Evolutionary conservation across 2,113 vertebrate species (phyloP).

Genomic region (Antigone vipio): DNA sequence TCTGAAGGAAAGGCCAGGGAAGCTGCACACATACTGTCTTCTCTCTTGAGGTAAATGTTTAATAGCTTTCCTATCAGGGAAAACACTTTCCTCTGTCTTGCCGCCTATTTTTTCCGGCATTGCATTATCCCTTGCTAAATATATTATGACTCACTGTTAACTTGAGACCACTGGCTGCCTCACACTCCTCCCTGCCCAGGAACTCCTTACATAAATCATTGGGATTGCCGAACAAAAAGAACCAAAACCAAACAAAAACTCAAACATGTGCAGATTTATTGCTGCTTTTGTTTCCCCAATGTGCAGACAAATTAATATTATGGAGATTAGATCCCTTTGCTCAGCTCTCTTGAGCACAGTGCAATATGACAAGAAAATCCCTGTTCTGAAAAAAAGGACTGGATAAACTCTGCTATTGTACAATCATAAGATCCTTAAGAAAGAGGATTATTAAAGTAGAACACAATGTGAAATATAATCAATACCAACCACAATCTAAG

Average conservation of each 20-base stretch:
- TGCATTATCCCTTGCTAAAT: constrained; percentile 38
- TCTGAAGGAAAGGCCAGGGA: background rate
- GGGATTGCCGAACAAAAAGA: background rate
- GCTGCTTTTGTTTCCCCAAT: constrained; percentile 35
- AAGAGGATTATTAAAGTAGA: constrained; percentile 65
- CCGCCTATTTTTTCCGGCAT: background rate
- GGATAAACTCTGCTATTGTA: constrained; percentile 46
- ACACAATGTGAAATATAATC: constrained; percentile 29
- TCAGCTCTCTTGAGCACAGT: background rate
- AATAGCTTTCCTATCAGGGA: background rate
- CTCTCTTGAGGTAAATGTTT: constrained; percentile 11
- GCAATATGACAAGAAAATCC: constrained; percentile 61
- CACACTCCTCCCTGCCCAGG: background rate
- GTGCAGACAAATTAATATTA: constrained; percentile 38
- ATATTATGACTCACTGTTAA: constrained; percentile 17
- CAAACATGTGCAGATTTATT: constrained; percentile 12
- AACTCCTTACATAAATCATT: constrained; percentile 30
- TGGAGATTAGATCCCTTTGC: constrained; percentile 50
- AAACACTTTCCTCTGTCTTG: background rate
- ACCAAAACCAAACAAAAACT: background rate
- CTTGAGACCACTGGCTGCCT: background rate
- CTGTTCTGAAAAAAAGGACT: background rate
- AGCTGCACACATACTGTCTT: background rate
- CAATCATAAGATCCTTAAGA: constrained; percentile 43
- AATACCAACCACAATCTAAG: background rate